Percentiles rank a stretch among this genome's conserved stretches.
Conservation (phyloP, 2,888 invertebrate species). For the Xestoiulus laeticollis region DNA sequence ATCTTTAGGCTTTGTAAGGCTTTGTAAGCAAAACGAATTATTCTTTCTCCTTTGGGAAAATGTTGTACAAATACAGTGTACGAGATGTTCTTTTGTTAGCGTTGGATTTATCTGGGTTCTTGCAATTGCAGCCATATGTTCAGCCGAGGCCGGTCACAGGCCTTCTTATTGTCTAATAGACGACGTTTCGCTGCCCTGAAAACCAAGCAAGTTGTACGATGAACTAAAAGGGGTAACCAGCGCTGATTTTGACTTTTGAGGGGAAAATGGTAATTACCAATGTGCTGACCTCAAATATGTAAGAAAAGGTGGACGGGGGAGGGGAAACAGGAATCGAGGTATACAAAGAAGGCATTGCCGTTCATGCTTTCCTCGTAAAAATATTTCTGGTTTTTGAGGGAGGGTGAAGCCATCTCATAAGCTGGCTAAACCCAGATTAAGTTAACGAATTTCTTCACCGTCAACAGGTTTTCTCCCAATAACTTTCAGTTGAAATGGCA, state of each 20-base stretch:
- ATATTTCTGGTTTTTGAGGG: slow-evolving; percentile 8
- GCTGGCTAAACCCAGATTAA: not conserved
- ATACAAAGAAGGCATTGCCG: not conserved
- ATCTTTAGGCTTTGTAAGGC: no score
- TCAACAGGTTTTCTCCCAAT: slow-evolving; percentile 1
- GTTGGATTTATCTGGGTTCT: not conserved
- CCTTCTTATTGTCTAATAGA: not conserved
- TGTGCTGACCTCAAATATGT: not conserved
- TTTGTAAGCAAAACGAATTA: no score
- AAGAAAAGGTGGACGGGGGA: slow-evolving; percentile 1
- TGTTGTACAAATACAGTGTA: not conserved
- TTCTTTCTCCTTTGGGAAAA: no score
- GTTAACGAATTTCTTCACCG: not conserved
- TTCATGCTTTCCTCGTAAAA: not conserved
- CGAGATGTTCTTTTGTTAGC: not conserved
- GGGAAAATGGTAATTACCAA: slow-evolving; percentile 33
- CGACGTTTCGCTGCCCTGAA: not conserved
- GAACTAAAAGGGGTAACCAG: not conserved
- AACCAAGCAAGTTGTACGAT: not conserved
- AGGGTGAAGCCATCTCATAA: not conserved
- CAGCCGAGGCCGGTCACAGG: not conserved
- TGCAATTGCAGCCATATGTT: not conserved
- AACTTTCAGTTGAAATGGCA: not conserved
- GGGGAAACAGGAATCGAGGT: not conserved
- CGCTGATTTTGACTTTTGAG: not conserved